Evolutionary conservation across 2,797 vertebrate genomes (phyloP).

Genomic region (Nasua narica): DNA sequence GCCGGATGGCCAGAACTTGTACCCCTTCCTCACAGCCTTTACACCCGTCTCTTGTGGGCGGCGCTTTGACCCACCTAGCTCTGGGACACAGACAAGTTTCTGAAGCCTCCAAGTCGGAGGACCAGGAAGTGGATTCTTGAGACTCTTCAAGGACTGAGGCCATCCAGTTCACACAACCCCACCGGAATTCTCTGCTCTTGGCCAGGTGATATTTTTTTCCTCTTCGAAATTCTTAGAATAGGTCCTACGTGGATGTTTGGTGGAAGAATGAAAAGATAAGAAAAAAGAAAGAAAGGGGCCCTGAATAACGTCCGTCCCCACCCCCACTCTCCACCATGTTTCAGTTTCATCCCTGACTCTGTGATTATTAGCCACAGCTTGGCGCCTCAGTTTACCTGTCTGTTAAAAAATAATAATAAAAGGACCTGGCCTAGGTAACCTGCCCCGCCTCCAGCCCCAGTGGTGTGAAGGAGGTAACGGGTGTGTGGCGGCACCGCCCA

Average conservation of each 20-base stretch:
- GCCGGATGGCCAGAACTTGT: background rate
- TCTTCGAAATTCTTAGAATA: constrained; percentile 46
- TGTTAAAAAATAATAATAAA: background rate
- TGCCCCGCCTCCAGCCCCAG: background rate
- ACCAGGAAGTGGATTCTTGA: background rate
- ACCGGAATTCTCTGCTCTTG: background rate
- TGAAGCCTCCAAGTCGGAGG: background rate
- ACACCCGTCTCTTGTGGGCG: background rate
- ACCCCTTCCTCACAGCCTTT: background rate
- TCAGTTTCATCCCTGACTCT: background rate
- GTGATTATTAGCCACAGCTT: no score
- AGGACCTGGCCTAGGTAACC: background rate
- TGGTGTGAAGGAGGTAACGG: background rate
- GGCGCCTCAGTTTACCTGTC: background rate
- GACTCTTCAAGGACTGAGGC: background rate
- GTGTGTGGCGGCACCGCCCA: background rate
- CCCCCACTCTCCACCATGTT: background rate
- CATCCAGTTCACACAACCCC: background rate
- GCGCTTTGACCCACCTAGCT: background rate
- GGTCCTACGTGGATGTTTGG: background rate
- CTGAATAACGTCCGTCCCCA: background rate
- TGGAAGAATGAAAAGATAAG: background rate
- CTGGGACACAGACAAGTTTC: background rate
- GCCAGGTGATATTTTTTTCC: constrained; percentile 25
- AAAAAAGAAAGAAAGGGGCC: background rate